phyloP scores from a whole-genome alignment of 2,888 invertebrate species.

The Gibbula magus region DNA sequence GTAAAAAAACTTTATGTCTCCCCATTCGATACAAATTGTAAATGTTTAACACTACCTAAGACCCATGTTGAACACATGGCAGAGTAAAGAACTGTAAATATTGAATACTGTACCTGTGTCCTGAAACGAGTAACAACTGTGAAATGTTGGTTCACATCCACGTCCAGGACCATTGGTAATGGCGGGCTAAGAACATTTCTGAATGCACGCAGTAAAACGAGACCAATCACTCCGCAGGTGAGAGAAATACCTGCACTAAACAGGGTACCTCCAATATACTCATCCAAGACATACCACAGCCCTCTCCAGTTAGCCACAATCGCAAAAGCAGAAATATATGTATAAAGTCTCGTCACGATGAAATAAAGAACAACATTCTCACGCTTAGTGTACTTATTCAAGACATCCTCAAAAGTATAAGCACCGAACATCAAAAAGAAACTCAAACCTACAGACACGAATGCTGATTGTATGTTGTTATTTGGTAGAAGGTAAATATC shows the following conservation, averaged over 20 bases:
- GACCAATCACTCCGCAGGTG: neutral
- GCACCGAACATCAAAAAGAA: neutral
- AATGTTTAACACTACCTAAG: no score
- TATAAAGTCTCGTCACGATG: neutral
- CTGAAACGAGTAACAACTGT: neutral
- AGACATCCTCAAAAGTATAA: neutral
- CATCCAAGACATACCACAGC: neutral
- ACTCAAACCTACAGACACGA: neutral
- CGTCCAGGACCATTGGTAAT: neutral
- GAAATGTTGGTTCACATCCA: neutral
- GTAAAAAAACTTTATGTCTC: no score
- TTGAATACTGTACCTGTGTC: neutral
- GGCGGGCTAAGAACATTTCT: neutral
- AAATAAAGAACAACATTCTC: neutral
- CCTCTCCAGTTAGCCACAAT: conserved; percentile 8
- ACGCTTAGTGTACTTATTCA: neutral
- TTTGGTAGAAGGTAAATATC: neutral
- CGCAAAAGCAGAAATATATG: neutral
- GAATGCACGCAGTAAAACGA: neutral
- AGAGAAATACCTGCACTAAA: neutral
- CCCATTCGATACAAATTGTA: no score
- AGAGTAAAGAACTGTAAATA: no score
- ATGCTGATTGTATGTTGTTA: neutral
- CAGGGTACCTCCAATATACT: neutral
- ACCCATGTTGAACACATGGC: no score